Evolutionary conservation across 2,797 vertebrate genomes (phyloP), one percentile per base, ranked within the genome.

Genomic region (Champsocephalus gunnari): DNA sequence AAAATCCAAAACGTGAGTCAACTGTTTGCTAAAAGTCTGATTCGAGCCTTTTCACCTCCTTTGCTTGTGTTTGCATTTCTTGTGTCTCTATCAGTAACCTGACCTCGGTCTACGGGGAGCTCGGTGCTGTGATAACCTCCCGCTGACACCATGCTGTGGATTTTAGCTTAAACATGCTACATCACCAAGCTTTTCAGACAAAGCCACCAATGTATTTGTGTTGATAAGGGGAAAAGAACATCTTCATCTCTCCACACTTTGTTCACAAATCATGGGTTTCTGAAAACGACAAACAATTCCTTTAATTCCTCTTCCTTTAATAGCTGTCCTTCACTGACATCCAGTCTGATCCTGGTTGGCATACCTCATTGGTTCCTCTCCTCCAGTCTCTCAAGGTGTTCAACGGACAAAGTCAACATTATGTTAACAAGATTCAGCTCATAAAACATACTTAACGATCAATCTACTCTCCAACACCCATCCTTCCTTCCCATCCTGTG

Each of bases 111-210:
- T 81, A 78, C 83, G 2, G 59, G 41, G 72, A 50, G 61, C 62
- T 71, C 60, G 12, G 48, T 17, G 68, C 68, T 74, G 72, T 84
- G 88, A 90, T 90, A 90, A 90, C 89, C 90, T 87, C 84, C 79
- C 71, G 87, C 81, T 88, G 89, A 87, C 82, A 73, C 70, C 77
- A 13, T 9, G 56, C 72, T 90, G 88, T 92, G 91, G 81, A 86
- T 88, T 88, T 90, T 81, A 87, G 84, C 62, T 70, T 85, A 68
- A 88, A 81, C 73, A 77, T 32, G 79, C 82, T 69, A 24, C 80
- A 70, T 80, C 64, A 38, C 73, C 14, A 5, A 49, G 61, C 73
- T 71, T 65, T 61, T 55, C 51, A 54, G 67, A 77, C 78, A 85
- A 80, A 83, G 67, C 47, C 3, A 5, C 60, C 64, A 11, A 59